Evolutionary conservation across 2,888 invertebrate genomes (phyloP), one percentile per base, ranked within the genome.

Genomic region (Scaptodrosophila latifasciaeformis): DNA sequence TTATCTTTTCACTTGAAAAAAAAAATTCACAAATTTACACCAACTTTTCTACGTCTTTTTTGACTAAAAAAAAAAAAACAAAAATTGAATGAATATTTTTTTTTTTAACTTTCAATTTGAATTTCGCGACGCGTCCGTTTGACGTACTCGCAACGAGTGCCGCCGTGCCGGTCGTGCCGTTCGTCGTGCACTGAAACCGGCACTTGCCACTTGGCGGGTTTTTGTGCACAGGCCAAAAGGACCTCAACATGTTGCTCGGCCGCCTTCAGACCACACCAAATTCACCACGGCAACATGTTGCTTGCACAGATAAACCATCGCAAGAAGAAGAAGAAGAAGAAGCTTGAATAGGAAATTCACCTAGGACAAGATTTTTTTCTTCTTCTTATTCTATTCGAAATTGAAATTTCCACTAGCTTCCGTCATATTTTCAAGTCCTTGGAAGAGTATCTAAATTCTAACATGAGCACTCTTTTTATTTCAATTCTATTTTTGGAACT

Each of bases 111-210:
- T 15, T 35, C 9, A n/a, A n/a, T n/a, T n/a, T n/a, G n/a, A n/a
- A n/a, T 27, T 3, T 31, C 31, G 31, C 31, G 31, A 7, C 31
- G 24, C 24, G 24, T 5, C 24, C 24, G 24, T 24, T 24, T n/a
- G 35, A 1, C 13, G 17, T 2, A 4, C 7, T 35, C 2, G 15
- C 6, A 7, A 15, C 15, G 12, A 0, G 15, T 13, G 48, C 46
- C 27, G 57, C 68, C 76, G 70, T 58, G 76, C 21, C 51, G 45
- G 24, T 24, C 61, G 54, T 70, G 64, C 70, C 64, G 67, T 50
- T 51, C 57, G 75, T 61, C 57, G 57, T 54, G 67, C 67, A 71
- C 70, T 71, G 55, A 74, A 54, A 21, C 31, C 55, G 19, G 48
- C 53, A 63, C 17, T n/a, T 35, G 46, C 44, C 42, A 37, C 13